Evolutionary conservation across 2,797 vertebrate genomes (phyloP).

Genomic region (Rhinatrema bivittatum): DNA sequence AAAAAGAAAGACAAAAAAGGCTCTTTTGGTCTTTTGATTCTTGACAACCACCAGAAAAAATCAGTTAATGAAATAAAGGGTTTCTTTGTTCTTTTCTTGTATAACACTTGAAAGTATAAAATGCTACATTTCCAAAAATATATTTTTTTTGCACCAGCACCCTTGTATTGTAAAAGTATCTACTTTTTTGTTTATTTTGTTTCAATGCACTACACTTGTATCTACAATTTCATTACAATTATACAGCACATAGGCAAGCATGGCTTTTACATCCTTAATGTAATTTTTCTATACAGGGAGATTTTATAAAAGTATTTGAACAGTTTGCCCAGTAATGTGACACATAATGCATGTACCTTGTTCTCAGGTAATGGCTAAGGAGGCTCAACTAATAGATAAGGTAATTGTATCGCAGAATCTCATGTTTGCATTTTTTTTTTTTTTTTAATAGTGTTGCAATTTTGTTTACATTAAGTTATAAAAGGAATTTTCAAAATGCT

Average conservation of each 20-base stretch:
- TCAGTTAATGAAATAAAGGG: conserved; percentile 78
- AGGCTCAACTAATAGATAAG: conserved; percentile 55
- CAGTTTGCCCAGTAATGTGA: conserved; percentile 77
- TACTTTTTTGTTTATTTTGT: conserved; percentile 91
- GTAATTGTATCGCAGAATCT: conserved; percentile 47
- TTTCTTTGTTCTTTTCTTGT: conserved; percentile 72
- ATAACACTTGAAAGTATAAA: conserved; percentile 99
- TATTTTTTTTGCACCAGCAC: conserved; percentile 97
- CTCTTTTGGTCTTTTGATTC: conserved; percentile 86
- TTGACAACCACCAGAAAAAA: conserved; percentile 80
- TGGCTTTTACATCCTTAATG: conserved; percentile 99
- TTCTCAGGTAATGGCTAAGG: conserved; percentile 52
- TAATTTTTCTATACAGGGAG: conserved; percentile 86
- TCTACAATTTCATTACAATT: conserved; percentile 96
- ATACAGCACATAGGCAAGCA: conserved; percentile 99
- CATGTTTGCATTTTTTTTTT: background rate
- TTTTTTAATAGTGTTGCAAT: conserved; percentile 55
- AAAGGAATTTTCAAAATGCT: conserved; percentile 37
- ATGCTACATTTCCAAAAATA: conserved; percentile 99
- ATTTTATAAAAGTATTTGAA: conserved; percentile 79
- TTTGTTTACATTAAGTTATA: conserved; percentile 51
- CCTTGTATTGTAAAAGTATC: conserved; percentile 98
- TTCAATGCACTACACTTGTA: conserved; percentile 95
- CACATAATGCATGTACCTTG: conserved; percentile 82
- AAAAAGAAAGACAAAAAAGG: conserved; percentile 74